These are phyloP conservation scores for Discoglossus pictus DNA, from an alignment of 2,797 vertebrate species.

Conservation along the genomic window DNA sequence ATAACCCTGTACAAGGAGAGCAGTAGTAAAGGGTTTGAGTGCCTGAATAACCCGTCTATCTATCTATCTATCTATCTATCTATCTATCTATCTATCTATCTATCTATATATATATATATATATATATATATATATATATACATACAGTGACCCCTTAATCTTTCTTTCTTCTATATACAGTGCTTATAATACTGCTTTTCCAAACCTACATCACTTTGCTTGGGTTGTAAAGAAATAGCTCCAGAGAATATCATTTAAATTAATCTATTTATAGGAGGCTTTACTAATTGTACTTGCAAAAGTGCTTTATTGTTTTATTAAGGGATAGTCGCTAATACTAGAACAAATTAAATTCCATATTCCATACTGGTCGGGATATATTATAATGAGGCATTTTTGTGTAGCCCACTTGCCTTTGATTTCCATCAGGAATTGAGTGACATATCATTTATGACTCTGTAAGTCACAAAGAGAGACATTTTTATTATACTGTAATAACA, in stretches of 20 bases:
- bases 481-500: conserved; percentile 67
- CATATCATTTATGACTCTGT: conserved; percentile 63
- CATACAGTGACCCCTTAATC: background rate
- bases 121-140: background rate
- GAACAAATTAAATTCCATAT: conserved; percentile 54
- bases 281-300: conserved; percentile 47
- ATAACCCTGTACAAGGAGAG: no score
- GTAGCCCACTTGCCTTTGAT: conserved; percentile 56
- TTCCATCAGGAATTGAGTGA: conserved; percentile 62
- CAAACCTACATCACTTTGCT: background rate
- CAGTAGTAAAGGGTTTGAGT: no score
- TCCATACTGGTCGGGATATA: conserved; percentile 50
- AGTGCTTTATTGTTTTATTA: conserved; percentile 43
- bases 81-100: background rate
- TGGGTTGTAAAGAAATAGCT: conserved; percentile 13
- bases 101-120: background rate
- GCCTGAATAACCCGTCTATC: no score
- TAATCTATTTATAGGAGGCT: conserved; percentile 43
- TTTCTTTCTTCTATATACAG: background rate
- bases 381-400: conserved; percentile 57
- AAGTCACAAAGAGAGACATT: conserved; percentile 63
- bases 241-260: conserved; percentile 26
- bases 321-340: conserved; percentile 31
- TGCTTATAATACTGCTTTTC: conserved; percentile 4
- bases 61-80: no score